Evolutionary conservation across 2,113 vertebrate species (phyloP).

Genomic region (Cynocephalus volans): DNA sequence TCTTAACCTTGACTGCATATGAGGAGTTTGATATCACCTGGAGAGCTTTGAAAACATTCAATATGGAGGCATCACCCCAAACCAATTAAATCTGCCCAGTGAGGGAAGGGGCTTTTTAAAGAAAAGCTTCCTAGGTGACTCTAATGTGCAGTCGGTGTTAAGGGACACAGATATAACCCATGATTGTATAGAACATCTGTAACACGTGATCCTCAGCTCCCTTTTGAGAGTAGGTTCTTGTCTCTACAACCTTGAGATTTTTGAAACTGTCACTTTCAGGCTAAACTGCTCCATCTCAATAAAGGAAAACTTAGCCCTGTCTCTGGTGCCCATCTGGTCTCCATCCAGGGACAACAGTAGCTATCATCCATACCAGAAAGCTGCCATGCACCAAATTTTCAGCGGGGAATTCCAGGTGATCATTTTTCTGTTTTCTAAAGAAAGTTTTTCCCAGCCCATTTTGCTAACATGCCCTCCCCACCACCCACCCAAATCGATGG

Average conservation of each 20-base stretch:
- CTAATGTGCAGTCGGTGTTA: neutral
- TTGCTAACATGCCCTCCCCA: neutral
- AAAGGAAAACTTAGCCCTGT: neutral
- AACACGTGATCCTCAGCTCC: neutral
- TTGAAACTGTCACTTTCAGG: neutral
- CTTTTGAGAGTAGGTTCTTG: neutral
- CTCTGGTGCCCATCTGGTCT: neutral
- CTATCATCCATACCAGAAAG: neutral
- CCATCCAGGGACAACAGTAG: neutral
- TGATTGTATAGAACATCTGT: neutral
- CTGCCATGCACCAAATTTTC: fast-evolving
- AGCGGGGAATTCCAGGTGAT: neutral
- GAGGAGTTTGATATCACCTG: neutral
- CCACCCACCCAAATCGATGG: neutral
- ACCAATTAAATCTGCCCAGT: neutral
- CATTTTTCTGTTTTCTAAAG: neutral
- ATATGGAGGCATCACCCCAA: neutral
- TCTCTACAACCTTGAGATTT: neutral
- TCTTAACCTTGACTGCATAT: neutral
- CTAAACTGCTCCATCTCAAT: neutral
- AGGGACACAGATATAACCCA: neutral
- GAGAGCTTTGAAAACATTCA: neutral
- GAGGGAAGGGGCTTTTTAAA: neutral
- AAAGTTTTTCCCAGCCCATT: neutral
- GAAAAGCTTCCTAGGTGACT: neutral